These are phyloP conservation scores for Drosophila simulans DNA, from an alignment of 1,140 invertebrate genomes.

Conservation along the genomic window DNA sequence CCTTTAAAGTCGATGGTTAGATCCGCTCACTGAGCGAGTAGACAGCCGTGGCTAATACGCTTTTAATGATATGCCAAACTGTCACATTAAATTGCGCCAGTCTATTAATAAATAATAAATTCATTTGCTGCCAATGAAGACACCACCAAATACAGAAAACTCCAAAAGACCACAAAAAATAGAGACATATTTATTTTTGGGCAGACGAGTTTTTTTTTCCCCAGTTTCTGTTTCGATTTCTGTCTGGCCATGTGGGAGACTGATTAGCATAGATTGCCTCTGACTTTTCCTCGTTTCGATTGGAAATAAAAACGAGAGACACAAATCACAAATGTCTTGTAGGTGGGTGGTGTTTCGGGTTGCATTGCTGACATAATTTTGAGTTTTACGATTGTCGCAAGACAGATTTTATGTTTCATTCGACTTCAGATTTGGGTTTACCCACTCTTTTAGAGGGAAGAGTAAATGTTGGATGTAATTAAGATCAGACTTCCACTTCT, in stretches of 20 bases:
- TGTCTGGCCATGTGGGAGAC: conserved; percentile 75
- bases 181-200: conserved; percentile 70
- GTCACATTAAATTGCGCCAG: conserved; percentile 76
- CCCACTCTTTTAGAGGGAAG: neutral
- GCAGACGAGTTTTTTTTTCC: conserved; percentile 48
- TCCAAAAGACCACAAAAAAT: conserved; percentile 17
- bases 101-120: conserved; percentile 82
- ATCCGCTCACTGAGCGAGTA: neutral
- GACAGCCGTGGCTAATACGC: conserved; percentile 57
- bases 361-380: conserved; percentile 65
- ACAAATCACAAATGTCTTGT: conserved; percentile 36
- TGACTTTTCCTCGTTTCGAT: conserved; percentile 35
- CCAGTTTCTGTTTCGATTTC: conserved; percentile 22
- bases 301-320: conserved; percentile 18
- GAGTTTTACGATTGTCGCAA: conserved; percentile 40
- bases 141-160: conserved; percentile 52
- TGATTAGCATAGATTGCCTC: conserved; percentile 71
- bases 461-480: neutral
- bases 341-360: conserved; percentile 29
- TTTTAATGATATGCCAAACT: conserved; percentile 78
- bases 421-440: neutral
- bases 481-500: no score
- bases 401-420: conserved; percentile 12
- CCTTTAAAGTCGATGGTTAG: conserved; percentile 9
- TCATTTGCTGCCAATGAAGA: conserved; percentile 71